These are phyloP conservation scores for Himantopus leucocephalus DNA, from an alignment of 2,113 vertebrate species.

Conservation along the genomic window DNA sequence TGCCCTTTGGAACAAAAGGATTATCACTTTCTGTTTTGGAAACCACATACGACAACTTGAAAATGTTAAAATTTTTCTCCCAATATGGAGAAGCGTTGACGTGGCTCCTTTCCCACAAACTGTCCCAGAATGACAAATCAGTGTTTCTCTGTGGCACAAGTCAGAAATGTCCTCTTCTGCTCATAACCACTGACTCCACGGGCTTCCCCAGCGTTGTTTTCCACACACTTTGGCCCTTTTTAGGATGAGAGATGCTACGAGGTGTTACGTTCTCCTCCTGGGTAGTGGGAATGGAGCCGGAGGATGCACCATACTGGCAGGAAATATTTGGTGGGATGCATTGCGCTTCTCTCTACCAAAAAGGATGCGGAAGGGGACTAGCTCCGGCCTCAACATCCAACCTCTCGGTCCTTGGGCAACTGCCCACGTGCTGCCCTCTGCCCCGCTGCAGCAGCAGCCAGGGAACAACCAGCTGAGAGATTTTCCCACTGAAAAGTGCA, in stretches of 20 bases:
- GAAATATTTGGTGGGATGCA: neutral
- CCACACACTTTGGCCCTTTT: neutral
- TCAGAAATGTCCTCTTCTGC: neutral
- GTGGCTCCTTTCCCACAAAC: neutral
- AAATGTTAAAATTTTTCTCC: neutral
- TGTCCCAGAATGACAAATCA: neutral
- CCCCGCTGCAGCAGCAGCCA: neutral
- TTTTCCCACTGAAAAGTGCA: neutral
- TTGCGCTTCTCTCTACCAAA: neutral
- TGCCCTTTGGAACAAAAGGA: neutral
- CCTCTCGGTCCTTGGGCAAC: neutral
- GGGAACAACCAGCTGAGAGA: fast-evolving
- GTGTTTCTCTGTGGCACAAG: neutral
- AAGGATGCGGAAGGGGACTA: neutral
- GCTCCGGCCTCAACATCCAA: neutral
- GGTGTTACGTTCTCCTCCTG: neutral
- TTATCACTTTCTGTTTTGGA: neutral
- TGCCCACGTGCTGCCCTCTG: fast-evolving
- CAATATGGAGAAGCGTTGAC: neutral
- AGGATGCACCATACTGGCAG: neutral
- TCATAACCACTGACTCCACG: neutral
- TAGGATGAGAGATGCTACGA: neutral
- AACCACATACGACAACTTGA: neutral
- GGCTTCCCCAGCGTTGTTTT: neutral
- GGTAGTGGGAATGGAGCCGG: neutral